Conservation (phyloP, 1,140 invertebrate species). For the Andrena cerasifolii region DNA sequence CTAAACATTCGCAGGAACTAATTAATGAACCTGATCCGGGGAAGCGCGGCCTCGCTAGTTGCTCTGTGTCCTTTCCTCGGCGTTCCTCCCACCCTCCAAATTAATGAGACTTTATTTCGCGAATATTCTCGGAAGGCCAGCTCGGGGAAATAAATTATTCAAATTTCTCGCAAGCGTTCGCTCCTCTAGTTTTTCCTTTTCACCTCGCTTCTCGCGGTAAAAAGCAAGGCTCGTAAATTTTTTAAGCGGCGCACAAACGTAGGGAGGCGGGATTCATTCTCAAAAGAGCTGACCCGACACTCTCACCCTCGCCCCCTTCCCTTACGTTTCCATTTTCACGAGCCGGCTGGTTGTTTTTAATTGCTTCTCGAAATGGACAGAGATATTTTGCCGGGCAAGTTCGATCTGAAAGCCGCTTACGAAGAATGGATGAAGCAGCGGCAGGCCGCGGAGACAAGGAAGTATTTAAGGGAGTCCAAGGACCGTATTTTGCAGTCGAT, state of each 20-base stretch:
- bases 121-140: neutral
- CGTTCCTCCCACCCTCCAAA: neutral
- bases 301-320: no score
- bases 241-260: slow-evolving; percentile 8
- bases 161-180: slow-evolving; percentile 16
- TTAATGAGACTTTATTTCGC: slow-evolving; percentile 32
- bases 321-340: no score
- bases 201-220: neutral
- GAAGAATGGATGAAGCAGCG: slow-evolving; percentile 5
- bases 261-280: slow-evolving; percentile 23
- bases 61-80: no score
- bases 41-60: neutral
- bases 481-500: slow-evolving; percentile 24
- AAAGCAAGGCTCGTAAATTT: slow-evolving; percentile 34
- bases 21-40: neutral
- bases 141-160: slow-evolving; percentile 33
- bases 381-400: slow-evolving; percentile 18
- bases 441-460: neutral
- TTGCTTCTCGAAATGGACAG: slow-evolving; percentile 10
- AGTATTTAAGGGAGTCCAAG: slow-evolving; percentile 43
- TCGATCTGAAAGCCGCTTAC: slow-evolving; percentile 27
- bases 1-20: neutral
- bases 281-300: slow-evolving; percentile 18
- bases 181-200: neutral
- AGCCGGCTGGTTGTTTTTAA: neutral